A percentile compares a stretch with the other conserved stretches of the same genome.
These are phyloP conservation scores for Dinoponera quadriceps DNA, from an alignment of 1,140 invertebrate species.

Conservation along the genomic window DNA sequence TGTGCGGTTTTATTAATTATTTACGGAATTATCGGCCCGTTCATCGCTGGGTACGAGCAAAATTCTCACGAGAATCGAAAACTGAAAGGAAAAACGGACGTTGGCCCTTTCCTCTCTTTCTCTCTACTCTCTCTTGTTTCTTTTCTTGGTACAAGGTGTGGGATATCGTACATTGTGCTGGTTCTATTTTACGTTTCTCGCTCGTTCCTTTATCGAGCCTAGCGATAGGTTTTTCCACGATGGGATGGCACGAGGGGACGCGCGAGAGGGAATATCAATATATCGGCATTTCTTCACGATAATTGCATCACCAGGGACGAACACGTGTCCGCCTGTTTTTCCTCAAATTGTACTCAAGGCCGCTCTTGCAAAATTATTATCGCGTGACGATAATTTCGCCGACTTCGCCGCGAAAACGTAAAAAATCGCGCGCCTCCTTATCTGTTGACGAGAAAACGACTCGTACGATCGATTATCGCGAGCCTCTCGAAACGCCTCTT, in stretches of 20 bases:
- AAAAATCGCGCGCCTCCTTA: conserved; percentile 23
- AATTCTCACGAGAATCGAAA: not conserved
- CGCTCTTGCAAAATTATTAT: conserved; percentile 33
- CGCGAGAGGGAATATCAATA: conserved; percentile 16
- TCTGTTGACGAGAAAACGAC: conserved; percentile 10
- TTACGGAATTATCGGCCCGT: not conserved
- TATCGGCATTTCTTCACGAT: not conserved
- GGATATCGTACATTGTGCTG: not conserved
- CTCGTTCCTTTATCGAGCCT: not conserved
- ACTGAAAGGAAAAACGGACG: too few species aligned
- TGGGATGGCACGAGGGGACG: conserved; percentile 30
- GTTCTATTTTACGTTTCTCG: not conserved
- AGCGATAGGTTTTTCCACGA: not conserved
- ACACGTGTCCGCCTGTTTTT: conserved; percentile 12
- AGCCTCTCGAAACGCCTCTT: not conserved
- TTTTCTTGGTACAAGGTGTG: not conserved
- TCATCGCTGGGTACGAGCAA: not conserved
- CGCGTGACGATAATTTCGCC: conserved; percentile 14
- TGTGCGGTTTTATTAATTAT: not conserved
- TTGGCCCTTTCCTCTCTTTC: too few species aligned
- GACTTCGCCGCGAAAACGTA: conserved; percentile 5
- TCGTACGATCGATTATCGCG: conserved; percentile 40
- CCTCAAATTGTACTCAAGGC: conserved; percentile 10
- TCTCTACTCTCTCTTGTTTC: too few species aligned
- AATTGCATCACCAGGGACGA: not conserved